A percentile compares a stretch with the other conserved stretches of the same genome.
These are phyloP conservation scores for Ploceus nigricollis DNA, from an alignment of 2,113 vertebrate species.

Conservation along the genomic window DNA sequence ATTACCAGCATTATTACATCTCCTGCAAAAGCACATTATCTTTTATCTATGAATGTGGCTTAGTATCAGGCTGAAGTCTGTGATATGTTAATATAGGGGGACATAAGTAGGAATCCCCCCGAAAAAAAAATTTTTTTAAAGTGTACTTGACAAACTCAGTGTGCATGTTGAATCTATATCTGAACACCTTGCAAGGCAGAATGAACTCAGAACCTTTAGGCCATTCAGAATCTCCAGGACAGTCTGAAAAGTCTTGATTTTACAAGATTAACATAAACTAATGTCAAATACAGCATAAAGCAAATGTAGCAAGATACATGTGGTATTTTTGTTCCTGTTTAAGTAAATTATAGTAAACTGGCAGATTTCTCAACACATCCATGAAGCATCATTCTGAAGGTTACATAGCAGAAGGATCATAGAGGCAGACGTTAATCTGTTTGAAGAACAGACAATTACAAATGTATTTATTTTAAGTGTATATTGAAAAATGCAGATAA, in stretches of 20 bases:
- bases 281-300: background rate
- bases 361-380: background rate
- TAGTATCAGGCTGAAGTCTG: background rate
- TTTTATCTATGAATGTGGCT: background rate
- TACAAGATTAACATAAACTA: background rate
- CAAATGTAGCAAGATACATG: background rate
- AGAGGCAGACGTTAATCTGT: conserved; percentile 22
- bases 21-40: background rate
- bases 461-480: conserved; percentile 58
- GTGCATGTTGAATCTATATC: background rate
- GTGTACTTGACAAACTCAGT: background rate
- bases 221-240: background rate
- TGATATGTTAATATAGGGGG: background rate
- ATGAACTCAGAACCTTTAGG: background rate
- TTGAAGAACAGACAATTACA: conserved; percentile 56
- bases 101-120: background rate
- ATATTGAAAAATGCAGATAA: conserved; percentile 20
- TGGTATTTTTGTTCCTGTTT: background rate
- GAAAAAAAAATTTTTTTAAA: background rate
- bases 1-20: background rate
- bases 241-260: background rate
- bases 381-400: background rate
- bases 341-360: background rate
- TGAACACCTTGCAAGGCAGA: background rate
- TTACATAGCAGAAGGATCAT: conserved; percentile 2